Percentiles rank a stretch among this genome's conserved stretches.
Conservation (phyloP, 1,140 invertebrate genomes). For the Drosophila baimaii region DNA sequence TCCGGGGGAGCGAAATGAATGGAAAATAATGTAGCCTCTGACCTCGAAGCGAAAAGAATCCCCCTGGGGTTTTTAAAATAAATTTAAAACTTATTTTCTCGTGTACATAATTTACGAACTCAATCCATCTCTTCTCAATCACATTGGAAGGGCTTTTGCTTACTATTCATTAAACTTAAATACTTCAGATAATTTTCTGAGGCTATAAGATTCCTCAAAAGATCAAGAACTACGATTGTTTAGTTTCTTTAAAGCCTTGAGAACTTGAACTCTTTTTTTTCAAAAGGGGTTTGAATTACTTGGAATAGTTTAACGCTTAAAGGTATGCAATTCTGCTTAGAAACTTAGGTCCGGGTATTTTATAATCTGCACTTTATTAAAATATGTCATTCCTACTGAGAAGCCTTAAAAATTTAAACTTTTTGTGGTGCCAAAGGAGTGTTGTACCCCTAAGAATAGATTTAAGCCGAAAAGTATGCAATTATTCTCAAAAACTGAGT, state of each 20-base stretch:
- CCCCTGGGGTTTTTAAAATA: neutral
- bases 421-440: no score
- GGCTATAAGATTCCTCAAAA: neutral
- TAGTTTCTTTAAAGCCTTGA: neutral
- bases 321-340: neutral
- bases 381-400: neutral
- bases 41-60: conserved; percentile 5
- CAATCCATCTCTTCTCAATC: neutral
- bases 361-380: neutral
- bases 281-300: neutral
- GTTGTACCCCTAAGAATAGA: no score
- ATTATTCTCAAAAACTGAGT: neutral
- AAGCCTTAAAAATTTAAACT: neutral
- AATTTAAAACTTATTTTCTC: neutral
- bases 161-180: neutral
- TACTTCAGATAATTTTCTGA: neutral
- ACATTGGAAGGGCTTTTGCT: neutral
- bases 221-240: neutral
- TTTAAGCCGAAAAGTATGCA: no score
- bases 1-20: no score
- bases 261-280: neutral
- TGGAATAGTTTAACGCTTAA: accelerated
- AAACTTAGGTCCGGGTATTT: neutral
- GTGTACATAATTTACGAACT: neutral
- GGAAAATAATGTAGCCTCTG: neutral